Conservation (phyloP, 2,797 vertebrate genomes). For the Sphaeramia orbicularis region DNA sequence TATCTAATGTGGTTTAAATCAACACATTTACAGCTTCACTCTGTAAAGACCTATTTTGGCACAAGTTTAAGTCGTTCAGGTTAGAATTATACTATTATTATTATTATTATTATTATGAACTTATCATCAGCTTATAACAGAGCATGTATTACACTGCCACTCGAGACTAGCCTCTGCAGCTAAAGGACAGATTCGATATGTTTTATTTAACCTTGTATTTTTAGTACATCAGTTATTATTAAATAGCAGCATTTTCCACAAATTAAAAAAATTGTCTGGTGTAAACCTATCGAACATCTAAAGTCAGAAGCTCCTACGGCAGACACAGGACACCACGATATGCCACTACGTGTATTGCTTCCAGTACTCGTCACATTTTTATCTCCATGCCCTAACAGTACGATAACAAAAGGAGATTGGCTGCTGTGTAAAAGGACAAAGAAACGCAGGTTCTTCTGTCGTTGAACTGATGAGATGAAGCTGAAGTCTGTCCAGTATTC, state of each 20-base stretch:
- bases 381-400: slow-evolving; percentile 74
- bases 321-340: slow-evolving; percentile 86
- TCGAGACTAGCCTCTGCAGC: slow-evolving; percentile 80
- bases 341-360: slow-evolving; percentile 90
- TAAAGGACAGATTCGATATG: slow-evolving; percentile 86
- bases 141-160: slow-evolving; percentile 78
- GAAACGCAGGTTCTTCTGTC: slow-evolving; percentile 30
- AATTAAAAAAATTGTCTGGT: slow-evolving; percentile 77
- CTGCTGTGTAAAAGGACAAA: slow-evolving; percentile 46
- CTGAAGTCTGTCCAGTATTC: slow-evolving; percentile 59
- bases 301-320: slow-evolving; percentile 82
- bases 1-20: slow-evolving; percentile 82
- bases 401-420: slow-evolving; percentile 61
- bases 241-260: slow-evolving; percentile 89
- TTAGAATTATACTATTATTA: slow-evolving; percentile 75
- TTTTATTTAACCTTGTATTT: slow-evolving; percentile 81
- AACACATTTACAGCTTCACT: slow-evolving; percentile 80
- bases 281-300: slow-evolving; percentile 86
- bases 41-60: slow-evolving; percentile 86
- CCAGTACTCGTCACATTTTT: slow-evolving; percentile 88
- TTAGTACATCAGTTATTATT: slow-evolving; percentile 86
- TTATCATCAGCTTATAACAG: slow-evolving; percentile 77
- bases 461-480: slow-evolving; percentile 67
- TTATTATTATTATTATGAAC: slow-evolving; percentile 33
- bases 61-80: slow-evolving; percentile 83